These are phyloP conservation scores for Zele albiditarsus DNA, from an alignment of 2,888 invertebrate species.

Conservation along the genomic window DNA sequence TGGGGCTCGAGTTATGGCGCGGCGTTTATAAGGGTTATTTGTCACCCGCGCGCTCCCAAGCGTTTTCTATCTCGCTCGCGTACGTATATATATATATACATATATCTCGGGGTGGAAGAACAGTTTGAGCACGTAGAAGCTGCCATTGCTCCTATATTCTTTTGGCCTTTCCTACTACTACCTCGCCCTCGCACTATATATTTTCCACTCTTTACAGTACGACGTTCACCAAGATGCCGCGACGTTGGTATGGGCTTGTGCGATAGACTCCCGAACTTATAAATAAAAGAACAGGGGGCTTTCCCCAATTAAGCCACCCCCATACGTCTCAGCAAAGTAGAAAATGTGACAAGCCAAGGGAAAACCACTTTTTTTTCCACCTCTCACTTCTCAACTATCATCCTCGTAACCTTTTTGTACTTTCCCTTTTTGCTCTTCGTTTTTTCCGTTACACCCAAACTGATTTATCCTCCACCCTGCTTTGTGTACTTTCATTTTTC, in stretches of 20 bases:
- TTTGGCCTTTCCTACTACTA: conserved; percentile 35
- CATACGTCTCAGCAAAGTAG: conserved; percentile 69
- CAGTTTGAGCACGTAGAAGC: conserved; percentile 41
- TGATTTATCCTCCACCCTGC: not conserved
- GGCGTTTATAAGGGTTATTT: conserved; percentile 72
- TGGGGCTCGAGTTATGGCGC: conserved; percentile 58
- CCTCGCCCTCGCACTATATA: conserved; percentile 39
- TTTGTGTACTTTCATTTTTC: not conserved
- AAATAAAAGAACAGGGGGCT: conserved; percentile 67
- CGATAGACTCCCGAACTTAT: conserved; percentile 70
- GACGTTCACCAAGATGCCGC: conserved; percentile 29
- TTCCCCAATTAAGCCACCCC: conserved; percentile 70
- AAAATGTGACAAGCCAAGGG: conserved; percentile 65
- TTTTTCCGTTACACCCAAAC: conserved; percentile 1
- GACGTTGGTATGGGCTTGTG: conserved; percentile 49
- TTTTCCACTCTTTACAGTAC: conserved; percentile 25
- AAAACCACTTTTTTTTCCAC: conserved; percentile 29
- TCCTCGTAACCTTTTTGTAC: conserved; percentile 39
- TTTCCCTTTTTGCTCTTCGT: not conserved
- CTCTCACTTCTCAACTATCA: conserved; percentile 44
- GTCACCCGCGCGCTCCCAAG: conserved; percentile 59
- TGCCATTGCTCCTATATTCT: conserved; percentile 33
- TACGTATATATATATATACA: conserved; percentile 5
- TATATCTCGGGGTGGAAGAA: conserved; percentile 28
- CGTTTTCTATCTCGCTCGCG: conserved; percentile 35